A percentile compares a stretch with the other conserved stretches of the same genome.
These are phyloP conservation scores for Gavialis gangeticus DNA, from an alignment of 2,113 vertebrate genomes.

Conservation along the genomic window DNA sequence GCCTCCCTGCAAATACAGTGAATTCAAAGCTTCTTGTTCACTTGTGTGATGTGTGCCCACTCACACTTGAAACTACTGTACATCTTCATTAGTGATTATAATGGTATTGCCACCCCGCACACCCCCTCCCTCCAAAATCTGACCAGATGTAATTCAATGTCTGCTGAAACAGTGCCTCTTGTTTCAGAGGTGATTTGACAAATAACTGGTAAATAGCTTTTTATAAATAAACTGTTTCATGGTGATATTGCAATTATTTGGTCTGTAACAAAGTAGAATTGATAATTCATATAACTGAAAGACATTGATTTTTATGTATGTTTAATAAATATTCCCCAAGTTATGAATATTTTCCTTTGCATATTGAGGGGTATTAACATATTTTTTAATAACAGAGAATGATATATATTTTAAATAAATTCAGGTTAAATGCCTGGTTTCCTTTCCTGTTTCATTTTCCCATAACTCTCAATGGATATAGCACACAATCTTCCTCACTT, in stretches of 20 bases:
- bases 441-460: neutral
- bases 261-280: no score
- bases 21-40: neutral
- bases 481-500: neutral
- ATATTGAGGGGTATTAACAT: neutral
- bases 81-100: neutral
- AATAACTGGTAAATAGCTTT: neutral
- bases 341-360: neutral
- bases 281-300: no score
- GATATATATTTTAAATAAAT: neutral
- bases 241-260: no score
- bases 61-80: neutral
- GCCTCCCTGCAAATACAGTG: neutral
- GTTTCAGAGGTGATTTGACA: neutral
- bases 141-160: neutral
- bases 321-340: no score
- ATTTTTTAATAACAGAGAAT: neutral
- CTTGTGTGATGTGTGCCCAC: neutral
- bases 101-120: neutral
- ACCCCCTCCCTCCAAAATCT: neutral
- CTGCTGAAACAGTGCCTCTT: neutral
- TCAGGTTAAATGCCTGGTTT: neutral
- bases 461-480: neutral
- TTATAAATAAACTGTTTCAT: neutral
- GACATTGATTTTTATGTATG: no score